phyloP scores from a whole-genome alignment of 2,888 invertebrate species.

The Metalampra italica region DNA sequence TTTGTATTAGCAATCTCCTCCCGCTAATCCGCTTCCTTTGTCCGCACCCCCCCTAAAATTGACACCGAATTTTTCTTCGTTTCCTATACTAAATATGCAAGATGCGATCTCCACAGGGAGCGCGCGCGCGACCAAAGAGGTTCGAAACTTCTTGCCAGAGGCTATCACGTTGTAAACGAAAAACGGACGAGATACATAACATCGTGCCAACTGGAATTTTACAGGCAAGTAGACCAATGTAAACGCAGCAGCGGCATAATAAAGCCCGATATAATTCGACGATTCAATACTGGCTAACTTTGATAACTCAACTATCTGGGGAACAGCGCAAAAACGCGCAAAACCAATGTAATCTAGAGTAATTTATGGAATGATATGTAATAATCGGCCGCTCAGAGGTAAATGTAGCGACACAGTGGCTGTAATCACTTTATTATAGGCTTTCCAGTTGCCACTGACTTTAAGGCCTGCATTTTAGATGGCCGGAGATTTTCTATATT shows the following conservation, averaged over 20 bases:
- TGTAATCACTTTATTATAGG: neutral
- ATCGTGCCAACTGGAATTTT: too few species aligned
- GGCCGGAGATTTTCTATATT: neutral
- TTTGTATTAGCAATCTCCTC: too few species aligned
- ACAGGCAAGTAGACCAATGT: too few species aligned
- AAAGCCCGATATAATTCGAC: constrained; percentile 9
- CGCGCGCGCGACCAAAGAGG: too few species aligned
- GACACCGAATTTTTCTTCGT: too few species aligned
- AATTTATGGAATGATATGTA: constrained; percentile 20
- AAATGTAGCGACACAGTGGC: constrained; percentile 1
- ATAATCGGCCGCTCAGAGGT: constrained; percentile 10
- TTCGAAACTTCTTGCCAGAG: too few species aligned
- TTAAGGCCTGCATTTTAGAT: neutral
- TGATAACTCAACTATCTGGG: constrained; percentile 16
- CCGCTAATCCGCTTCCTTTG: too few species aligned
- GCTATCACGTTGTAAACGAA: too few species aligned
- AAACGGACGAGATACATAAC: too few species aligned
- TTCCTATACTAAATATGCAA: too few species aligned
- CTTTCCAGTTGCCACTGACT: neutral
- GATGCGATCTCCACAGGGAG: too few species aligned
- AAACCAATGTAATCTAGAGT: constrained; percentile 19
- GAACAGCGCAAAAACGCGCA: constrained; percentile 11
- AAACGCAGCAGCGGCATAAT: constrained; percentile 7
- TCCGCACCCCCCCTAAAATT: too few species aligned
- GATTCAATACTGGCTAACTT: constrained; percentile 9